Conservation (phyloP, 2,113 vertebrate species). For the Apodemus sylvaticus region DNA sequence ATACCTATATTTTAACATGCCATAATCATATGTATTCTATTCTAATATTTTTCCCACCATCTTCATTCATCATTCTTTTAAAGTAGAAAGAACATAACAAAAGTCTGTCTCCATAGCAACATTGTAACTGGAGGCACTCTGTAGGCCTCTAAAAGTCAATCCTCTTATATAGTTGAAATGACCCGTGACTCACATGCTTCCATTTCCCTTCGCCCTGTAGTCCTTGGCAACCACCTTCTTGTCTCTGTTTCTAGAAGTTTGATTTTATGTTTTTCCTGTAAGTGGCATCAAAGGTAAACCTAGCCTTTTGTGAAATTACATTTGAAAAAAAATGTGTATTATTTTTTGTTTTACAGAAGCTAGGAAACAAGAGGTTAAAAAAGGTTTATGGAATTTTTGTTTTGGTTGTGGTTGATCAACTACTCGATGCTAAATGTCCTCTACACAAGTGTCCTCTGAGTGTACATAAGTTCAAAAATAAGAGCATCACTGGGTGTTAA, state of each 20-base stretch:
- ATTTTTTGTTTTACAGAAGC: neutral
- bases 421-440: neutral
- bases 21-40: neutral
- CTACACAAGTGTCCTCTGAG: neutral
- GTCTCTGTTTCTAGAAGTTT: neutral
- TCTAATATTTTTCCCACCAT: neutral
- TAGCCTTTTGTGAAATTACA: neutral
- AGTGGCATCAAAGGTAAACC: neutral
- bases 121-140: neutral
- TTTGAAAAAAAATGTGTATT: neutral
- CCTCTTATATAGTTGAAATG: neutral
- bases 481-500: neutral
- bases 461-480: neutral
- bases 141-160: neutral
- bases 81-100: neutral
- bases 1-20: neutral
- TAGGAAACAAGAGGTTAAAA: neutral
- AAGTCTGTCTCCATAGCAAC: neutral
- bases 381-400: neutral
- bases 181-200: neutral
- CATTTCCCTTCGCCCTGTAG: neutral
- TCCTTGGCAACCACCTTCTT: neutral
- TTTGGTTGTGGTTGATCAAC: neutral
- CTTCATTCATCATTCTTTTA: neutral
- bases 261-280: neutral